A percentile compares a stretch with the other conserved stretches of the same genome.
phyloP scores from a whole-genome alignment of 2,113 vertebrate genomes.

The Datnioides undecimradiatus region DNA sequence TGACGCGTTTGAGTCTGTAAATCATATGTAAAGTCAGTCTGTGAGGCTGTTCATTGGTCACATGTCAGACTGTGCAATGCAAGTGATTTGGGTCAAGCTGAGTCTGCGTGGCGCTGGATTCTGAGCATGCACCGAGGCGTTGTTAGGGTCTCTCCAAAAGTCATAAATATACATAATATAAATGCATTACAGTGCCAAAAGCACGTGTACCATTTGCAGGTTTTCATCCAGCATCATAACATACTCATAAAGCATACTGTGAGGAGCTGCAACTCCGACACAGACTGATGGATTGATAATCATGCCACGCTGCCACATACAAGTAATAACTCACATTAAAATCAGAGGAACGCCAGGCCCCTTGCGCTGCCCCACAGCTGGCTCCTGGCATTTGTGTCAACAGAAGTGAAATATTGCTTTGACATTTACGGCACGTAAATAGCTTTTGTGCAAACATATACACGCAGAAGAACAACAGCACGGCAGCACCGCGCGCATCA shows the following conservation, averaged over 20 bases:
- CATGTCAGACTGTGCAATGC: too few relatives aligned
- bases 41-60: too few relatives aligned
- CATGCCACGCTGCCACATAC: neutral
- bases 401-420: constrained; percentile 53
- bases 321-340: constrained; percentile 24
- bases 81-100: neutral
- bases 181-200: neutral
- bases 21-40: too few relatives aligned
- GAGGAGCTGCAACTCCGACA: neutral
- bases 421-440: constrained; percentile 54
- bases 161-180: neutral
- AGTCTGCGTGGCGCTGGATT: too few relatives aligned
- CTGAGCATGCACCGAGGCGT: neutral
- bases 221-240: neutral
- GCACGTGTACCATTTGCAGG: neutral
- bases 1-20: too few relatives aligned
- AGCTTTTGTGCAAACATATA: constrained; percentile 31
- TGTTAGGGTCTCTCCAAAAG: neutral
- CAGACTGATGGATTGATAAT: constrained; percentile 22
- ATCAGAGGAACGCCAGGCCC: neutral
- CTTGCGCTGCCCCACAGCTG: neutral
- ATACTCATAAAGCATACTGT: neutral
- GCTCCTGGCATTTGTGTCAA: constrained; percentile 52
- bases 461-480: neutral
- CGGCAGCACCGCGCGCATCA: neutral